These are phyloP conservation scores for Helostoma temminkii DNA, from an alignment of 2,797 vertebrate species.

Conservation along the genomic window DNA sequence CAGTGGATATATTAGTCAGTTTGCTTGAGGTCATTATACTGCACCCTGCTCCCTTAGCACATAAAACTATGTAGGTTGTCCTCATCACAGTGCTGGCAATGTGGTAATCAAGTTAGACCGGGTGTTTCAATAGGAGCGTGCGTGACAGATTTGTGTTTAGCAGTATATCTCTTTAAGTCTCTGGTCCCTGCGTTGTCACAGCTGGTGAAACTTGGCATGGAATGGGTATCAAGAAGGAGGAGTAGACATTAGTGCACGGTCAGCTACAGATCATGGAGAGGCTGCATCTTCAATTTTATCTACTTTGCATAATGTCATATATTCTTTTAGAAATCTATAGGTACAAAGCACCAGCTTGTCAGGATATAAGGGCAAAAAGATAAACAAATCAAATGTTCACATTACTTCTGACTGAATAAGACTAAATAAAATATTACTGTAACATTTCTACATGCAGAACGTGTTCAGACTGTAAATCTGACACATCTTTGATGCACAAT, in stretches of 20 bases:
- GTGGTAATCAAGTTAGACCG: constrained; percentile 73
- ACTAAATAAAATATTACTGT: constrained; percentile 4
- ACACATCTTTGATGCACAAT: constrained; percentile 42
- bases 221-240: constrained; percentile 49
- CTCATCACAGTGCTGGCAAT: constrained; percentile 52
- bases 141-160: constrained; percentile 68
- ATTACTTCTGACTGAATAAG: constrained; percentile 19
- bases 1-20: constrained; percentile 63
- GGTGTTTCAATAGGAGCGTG: constrained; percentile 67
- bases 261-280: constrained; percentile 41
- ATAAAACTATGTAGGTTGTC: constrained; percentile 47
- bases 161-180: constrained; percentile 76
- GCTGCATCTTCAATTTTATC: constrained; percentile 4
- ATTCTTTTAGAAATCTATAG: not conserved
- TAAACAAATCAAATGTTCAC: constrained; percentile 30
- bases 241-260: constrained; percentile 55
- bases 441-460: constrained; percentile 32
- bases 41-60: constrained; percentile 34
- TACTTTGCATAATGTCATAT: not conserved
- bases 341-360: constrained; percentile 2
- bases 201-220: constrained; percentile 74
- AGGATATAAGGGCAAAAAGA: constrained; percentile 19
- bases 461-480: constrained; percentile 38
- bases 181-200: constrained; percentile 72
- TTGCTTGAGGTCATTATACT: constrained; percentile 62